Evolutionary conservation across 2,888 invertebrate genomes (phyloP).

Genomic region (Cremastinae sp.): DNA sequence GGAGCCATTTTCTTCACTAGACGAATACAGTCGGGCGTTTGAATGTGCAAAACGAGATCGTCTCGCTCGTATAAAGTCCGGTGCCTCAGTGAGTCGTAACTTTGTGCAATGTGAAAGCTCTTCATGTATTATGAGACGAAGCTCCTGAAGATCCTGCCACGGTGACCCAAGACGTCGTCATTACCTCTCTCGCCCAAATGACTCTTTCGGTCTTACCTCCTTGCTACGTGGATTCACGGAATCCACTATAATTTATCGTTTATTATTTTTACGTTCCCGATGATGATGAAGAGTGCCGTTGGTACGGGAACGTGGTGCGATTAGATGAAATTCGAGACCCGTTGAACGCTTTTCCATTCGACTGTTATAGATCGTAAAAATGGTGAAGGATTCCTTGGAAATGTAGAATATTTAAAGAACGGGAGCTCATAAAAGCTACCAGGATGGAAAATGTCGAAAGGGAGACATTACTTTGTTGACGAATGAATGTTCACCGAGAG

Average conservation of each 20-base stretch:
- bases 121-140: conserved; percentile 32
- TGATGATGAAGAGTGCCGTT: conserved; percentile 1
- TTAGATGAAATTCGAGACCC: too few species aligned
- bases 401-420: conserved; percentile 3
- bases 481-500: conserved; percentile 6
- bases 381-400: neutral
- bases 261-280: conserved; percentile 22
- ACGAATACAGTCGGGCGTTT: conserved; percentile 3
- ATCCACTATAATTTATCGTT: conserved; percentile 23
- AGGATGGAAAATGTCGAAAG: neutral
- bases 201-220: conserved; percentile 5
- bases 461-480: conserved; percentile 5
- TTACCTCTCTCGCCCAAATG: conserved; percentile 10
- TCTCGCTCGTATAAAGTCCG: conserved; percentile 36
- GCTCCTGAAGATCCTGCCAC: conserved; percentile 10
- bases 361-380: conserved; percentile 4
- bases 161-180: conserved; percentile 30
- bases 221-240: conserved; percentile 3
- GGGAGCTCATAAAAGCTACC: neutral
- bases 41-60: conserved; percentile 22
- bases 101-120: conserved; percentile 13
- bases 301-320: too few species aligned
- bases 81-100: conserved; percentile 28
- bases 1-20: conserved; percentile 22
- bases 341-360: neutral